Evolutionary conservation across 2,797 vertebrate genomes (phyloP).

Genomic region (Hippocampus kuda): DNA sequence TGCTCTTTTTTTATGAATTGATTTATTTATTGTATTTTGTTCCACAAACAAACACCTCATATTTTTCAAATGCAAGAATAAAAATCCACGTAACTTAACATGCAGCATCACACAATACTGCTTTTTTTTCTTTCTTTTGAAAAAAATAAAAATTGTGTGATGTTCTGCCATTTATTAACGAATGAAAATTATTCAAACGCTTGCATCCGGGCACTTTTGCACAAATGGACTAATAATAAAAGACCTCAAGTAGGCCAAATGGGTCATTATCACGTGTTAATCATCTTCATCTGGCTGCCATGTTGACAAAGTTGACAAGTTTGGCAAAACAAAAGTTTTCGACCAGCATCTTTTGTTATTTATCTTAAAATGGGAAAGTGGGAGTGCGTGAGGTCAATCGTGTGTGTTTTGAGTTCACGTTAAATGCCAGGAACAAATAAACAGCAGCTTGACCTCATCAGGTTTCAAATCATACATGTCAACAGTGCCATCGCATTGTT

Average conservation of each 20-base stretch:
- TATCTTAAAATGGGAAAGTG: constrained; percentile 52
- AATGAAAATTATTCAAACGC: neutral
- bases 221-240: neutral
- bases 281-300: neutral
- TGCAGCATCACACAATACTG: neutral
- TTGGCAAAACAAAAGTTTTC: constrained; percentile 24
- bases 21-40: no score
- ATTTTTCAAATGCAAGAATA: constrained; percentile 15
- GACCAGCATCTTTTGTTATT: constrained; percentile 6
- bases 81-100: neutral
- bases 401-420: constrained; percentile 47
- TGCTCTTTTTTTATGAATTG: constrained; percentile 9
- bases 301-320: constrained; percentile 32
- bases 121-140: constrained; percentile 1
- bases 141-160: constrained; percentile 5
- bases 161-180: neutral
- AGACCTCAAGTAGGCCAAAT: neutral
- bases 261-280: neutral
- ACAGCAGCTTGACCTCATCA: constrained; percentile 47
- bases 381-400: constrained; percentile 36
- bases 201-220: neutral
- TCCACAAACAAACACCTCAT: constrained; percentile 8
- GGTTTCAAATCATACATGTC: constrained; percentile 41
- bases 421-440: constrained; percentile 49
- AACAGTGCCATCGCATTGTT: constrained; percentile 29